Conservation (phyloP, 2,113 vertebrate species). For the Hippopotamus amphibius region DNA sequence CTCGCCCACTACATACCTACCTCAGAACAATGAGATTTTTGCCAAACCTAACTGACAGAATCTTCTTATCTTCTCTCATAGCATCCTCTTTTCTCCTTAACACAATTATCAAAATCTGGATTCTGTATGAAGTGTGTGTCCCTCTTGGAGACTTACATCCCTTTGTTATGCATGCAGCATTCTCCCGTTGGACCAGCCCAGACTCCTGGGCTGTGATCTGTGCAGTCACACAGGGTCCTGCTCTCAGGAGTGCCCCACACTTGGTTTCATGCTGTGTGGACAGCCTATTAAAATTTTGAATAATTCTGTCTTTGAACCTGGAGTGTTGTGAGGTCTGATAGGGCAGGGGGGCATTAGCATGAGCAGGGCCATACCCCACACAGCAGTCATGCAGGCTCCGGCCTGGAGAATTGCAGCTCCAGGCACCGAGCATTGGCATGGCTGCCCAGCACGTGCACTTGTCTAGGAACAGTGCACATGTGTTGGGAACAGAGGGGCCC, state of each 20-base stretch:
- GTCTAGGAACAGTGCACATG: neutral
- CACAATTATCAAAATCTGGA: neutral
- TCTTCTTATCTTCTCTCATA: neutral
- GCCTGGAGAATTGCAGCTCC: fast-evolving
- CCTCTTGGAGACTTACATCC: neutral
- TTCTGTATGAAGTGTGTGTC: neutral
- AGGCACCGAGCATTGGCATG: neutral
- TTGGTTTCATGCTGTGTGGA: neutral
- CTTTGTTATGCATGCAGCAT: neutral
- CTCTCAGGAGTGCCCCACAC: neutral
- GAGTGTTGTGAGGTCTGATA: neutral
- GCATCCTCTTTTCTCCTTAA: neutral
- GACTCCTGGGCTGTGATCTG: neutral
- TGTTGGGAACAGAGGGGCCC: neutral
- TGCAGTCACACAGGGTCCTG: neutral
- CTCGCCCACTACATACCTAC: too few species aligned
- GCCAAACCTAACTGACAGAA: neutral
- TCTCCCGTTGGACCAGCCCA: neutral
- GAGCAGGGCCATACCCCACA: neutral
- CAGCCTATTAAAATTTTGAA: neutral
- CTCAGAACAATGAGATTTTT: neutral
- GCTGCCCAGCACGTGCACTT: neutral
- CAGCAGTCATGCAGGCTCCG: neutral
- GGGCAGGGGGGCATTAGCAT: too few species aligned
- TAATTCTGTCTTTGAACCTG: constrained; percentile 1